Percentiles rank a stretch among this genome's conserved stretches.
phyloP scores from a whole-genome alignment of 2,113 vertebrate species.

The Neolamprologus variostigma region DNA sequence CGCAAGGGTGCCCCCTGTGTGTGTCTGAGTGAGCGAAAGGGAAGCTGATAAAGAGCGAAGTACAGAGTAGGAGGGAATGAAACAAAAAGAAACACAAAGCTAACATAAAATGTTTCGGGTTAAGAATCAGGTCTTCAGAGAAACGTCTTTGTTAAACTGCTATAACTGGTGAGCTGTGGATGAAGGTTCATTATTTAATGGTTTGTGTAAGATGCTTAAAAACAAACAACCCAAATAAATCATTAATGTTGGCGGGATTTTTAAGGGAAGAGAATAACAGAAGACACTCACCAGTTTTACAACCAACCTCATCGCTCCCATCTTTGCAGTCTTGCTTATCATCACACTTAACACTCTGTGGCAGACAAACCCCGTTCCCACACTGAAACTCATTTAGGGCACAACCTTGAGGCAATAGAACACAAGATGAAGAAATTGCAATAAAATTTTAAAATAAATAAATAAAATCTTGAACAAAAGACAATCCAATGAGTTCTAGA shows the following conservation, averaged over 20 bases:
- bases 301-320: slow-evolving; percentile 69
- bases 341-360: slow-evolving; percentile 60
- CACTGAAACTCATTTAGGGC: slow-evolving; percentile 58
- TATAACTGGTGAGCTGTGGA: neutral
- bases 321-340: slow-evolving; percentile 65
- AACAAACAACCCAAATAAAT: neutral
- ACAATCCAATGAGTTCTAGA: neutral
- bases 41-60: slow-evolving; percentile 12
- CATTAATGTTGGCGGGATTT: neutral
- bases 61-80: neutral
- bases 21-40: neutral
- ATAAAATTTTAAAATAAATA: neutral
- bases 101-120: neutral
- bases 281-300: slow-evolving; percentile 50
- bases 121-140: neutral
- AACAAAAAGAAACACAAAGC: neutral
- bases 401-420: slow-evolving; percentile 49
- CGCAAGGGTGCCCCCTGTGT: neutral
- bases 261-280: neutral
- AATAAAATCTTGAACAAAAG: neutral
- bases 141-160: neutral
- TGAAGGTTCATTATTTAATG: slow-evolving; percentile 7
- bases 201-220: neutral
- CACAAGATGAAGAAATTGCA: neutral
- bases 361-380: slow-evolving; percentile 57